Base-by-base conservation (phyloP, 1,140 invertebrate genomes). In the Saccostrea glomerata region DNA sequence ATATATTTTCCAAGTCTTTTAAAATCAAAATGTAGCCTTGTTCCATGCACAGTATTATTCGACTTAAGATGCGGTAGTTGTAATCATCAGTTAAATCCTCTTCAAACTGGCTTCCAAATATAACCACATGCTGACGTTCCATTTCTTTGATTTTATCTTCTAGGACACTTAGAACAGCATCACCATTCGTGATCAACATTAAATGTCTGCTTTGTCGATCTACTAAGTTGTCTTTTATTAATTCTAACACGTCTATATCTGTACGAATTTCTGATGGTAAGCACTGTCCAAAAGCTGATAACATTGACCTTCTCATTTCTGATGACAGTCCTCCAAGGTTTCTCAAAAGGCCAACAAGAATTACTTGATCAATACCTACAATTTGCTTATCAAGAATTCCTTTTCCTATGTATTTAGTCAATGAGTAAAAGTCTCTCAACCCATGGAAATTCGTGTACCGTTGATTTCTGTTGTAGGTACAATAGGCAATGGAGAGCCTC, bases 41-140 rank as follows among this genome's bases (percentile, higher is more conserved):
- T 87, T 93, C 92, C 93, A 93, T 93, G 56, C 93, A 93, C 2
- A 93, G 84, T n/a, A 93, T 93, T 17, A 93, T 93, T 55, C 87
- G 86, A 66, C 92, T 93, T 0, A 93, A 89, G 56, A 92, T 92
- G 15, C 93, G 82, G 85, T 92, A 93, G 47, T 90, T 91, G 84
- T 93, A 93, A 30, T 93, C 92, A 83, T 93, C 92, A 20, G 87
- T 90, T 0, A 90, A 63, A 82, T 93, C 92, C 56, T 93, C 92
- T 82, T 90, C 89, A 91, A 93, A 93, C 56, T 91, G 91, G 66
- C 92, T 93, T 70, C 92, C 92, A 88, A 92, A 91, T 0, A 93
- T 92, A 1, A 92, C 85, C 84, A 89, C 90, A 85, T 84, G 87
- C 13, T 91, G 83, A 70, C 88, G 86, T 12, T 82, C 60, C n/a